A percentile compares a stretch with the other conserved stretches of the same genome.
Evolutionary conservation across 2,797 vertebrate genomes (phyloP).

Genomic region (Eremophila alpestris): DNA sequence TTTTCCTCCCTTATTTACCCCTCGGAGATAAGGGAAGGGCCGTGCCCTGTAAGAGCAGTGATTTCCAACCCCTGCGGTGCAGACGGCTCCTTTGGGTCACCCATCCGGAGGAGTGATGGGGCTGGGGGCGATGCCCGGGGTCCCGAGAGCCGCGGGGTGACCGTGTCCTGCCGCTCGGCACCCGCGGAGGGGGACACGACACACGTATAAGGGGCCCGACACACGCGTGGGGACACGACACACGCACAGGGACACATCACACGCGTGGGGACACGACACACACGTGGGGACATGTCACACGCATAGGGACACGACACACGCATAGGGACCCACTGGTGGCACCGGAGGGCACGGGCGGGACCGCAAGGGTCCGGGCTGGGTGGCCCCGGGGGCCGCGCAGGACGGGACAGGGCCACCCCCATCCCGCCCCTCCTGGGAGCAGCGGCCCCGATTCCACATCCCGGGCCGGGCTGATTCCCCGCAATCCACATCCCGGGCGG

Average conservation of each 20-base stretch:
- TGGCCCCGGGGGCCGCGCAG: neutral
- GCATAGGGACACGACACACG: too few relatives aligned
- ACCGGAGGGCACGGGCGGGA: neutral
- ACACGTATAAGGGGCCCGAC: neutral
- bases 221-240: too few relatives aligned
- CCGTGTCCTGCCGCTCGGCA: accelerated
- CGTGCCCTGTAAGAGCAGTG: accelerated
- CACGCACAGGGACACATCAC: too few relatives aligned
- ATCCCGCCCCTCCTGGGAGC: neutral
- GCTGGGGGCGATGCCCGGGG: neutral
- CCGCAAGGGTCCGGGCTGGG: accelerated
- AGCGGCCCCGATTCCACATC: conserved; percentile 4
- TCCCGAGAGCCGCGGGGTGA: accelerated
- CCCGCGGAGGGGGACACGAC: neutral
- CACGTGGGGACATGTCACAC: too few relatives aligned
- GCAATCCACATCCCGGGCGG: conserved; percentile 67
- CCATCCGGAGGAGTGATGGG: accelerated
- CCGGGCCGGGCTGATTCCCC: neutral
- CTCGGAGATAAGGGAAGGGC: neutral
- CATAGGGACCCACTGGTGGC: accelerated
- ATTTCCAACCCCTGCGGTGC: accelerated
- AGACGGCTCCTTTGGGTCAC: neutral
- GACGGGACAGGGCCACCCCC: neutral
- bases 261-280: neutral
- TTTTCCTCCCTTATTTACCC: neutral